These are phyloP conservation scores for Fistularia tabacaria DNA, from an alignment of 2,797 vertebrate species.

Conservation along the genomic window DNA sequence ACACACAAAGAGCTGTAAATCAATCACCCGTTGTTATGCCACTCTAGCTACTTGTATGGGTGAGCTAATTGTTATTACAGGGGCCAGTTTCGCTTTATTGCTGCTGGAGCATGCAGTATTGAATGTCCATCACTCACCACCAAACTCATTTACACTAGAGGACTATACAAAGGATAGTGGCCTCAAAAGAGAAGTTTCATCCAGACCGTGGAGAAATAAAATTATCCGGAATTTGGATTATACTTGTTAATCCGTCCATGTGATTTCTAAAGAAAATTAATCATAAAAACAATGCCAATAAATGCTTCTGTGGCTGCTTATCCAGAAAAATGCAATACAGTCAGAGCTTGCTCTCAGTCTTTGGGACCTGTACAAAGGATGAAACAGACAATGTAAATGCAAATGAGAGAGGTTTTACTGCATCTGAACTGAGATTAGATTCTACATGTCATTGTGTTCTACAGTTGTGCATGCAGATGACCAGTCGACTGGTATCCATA, in stretches of 20 bases:
- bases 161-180: slow-evolving; percentile 12
- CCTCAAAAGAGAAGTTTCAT: slow-evolving; percentile 27
- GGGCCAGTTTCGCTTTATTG: slow-evolving; percentile 18
- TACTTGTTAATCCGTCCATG: slow-evolving; percentile 18
- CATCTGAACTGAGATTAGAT: no score
- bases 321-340: slow-evolving; percentile 46
- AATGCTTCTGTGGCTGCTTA: slow-evolving; percentile 31
- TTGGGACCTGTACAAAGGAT: slow-evolving; percentile 45
- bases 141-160: slow-evolving; percentile 5
- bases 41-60: slow-evolving; percentile 7
- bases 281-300: slow-evolving; percentile 31
- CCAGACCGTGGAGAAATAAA: slow-evolving; percentile 24
- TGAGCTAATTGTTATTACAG: slow-evolving; percentile 18
- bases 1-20: slow-evolving; percentile 25
- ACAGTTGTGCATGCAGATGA: no score
- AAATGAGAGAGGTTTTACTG: slow-evolving; percentile 12
- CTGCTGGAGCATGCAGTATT: slow-evolving; percentile 16
- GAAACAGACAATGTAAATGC: slow-evolving; percentile 54
- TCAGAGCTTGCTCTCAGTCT: slow-evolving; percentile 45
- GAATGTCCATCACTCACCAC: slow-evolving; percentile 9
- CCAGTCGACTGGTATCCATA: no score
- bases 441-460: no score
- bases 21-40: slow-evolving; percentile 20
- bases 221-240: slow-evolving; percentile 32
- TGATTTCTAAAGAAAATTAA: slow-evolving; percentile 9